A percentile compares a stretch with the other conserved stretches of the same genome.
Evolutionary conservation across 2,797 vertebrate species (phyloP).

Genomic region (Lacerta viridis): DNA sequence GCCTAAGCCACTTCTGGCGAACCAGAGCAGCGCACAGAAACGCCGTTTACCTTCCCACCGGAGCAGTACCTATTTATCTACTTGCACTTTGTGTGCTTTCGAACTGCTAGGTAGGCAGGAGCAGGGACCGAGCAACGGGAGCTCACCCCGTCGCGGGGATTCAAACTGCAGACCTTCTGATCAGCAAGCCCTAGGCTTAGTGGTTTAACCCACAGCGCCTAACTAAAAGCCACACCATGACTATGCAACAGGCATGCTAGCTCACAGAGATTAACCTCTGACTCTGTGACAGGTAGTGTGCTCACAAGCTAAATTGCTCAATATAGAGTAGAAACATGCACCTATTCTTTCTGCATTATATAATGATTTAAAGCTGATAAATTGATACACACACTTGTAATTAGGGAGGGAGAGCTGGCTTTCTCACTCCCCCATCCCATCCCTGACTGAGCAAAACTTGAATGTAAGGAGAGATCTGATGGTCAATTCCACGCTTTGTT

Average conservation of each 20-base stretch:
- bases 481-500: too few species aligned
- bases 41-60: too few species aligned
- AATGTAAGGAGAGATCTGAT: neutral
- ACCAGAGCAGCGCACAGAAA: too few species aligned
- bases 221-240: neutral
- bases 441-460: neutral
- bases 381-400: neutral
- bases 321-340: neutral
- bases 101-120: too few species aligned
- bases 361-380: conserved; percentile 1
- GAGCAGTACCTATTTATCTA: too few species aligned
- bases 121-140: too few species aligned
- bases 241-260: neutral
- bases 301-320: neutral
- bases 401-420: neutral
- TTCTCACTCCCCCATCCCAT: neutral
- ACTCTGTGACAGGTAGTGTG: neutral
- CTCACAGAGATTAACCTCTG: neutral
- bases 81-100: too few species aligned
- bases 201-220: neutral
- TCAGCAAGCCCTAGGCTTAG: too few species aligned
- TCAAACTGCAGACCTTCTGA: too few species aligned
- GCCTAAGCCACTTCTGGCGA: too few species aligned
- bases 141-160: too few species aligned
- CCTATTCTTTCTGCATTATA: neutral